A percentile compares a stretch with the other conserved stretches of the same genome.
phyloP scores from a whole-genome alignment of 1,140 invertebrate genomes.

The Pentalonia nigronervosa region DNA sequence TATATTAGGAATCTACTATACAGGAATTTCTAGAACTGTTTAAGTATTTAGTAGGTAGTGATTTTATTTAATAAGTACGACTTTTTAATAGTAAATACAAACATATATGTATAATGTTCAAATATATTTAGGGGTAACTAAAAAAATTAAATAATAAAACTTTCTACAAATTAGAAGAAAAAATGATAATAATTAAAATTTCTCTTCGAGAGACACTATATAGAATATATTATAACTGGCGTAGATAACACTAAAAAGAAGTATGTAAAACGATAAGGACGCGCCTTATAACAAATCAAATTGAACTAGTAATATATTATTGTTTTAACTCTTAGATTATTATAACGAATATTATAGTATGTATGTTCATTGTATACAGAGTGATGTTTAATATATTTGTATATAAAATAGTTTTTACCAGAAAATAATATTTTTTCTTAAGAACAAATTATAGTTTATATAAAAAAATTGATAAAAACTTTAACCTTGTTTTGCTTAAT shows the following conservation, averaged over 20 bases:
- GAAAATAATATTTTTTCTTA: neutral
- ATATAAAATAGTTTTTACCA: neutral
- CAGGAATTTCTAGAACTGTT: neutral
- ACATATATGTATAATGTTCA: neutral
- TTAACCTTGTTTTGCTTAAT: neutral
- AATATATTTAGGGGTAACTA: neutral
- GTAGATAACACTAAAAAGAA: constrained; percentile 42
- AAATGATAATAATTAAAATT: constrained; percentile 16
- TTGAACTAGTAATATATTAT: constrained; percentile 36
- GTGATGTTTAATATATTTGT: neutral
- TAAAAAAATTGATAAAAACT: neutral
- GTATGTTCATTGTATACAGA: constrained; percentile 15
- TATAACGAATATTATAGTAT: constrained; percentile 19
- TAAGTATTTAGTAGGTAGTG: neutral
- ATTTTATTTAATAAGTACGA: constrained; percentile 7
- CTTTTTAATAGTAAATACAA: neutral
- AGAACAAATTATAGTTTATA: neutral
- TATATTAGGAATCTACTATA: neutral
- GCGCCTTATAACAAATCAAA: constrained; percentile 49
- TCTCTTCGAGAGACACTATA: neutral
- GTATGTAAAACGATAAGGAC: constrained; percentile 52
- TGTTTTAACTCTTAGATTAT: constrained; percentile 28
- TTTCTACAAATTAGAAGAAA: neutral
- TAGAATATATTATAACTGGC: neutral
- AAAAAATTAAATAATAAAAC: neutral